Percentiles rank a stretch among this genome's conserved stretches.
phyloP scores from a whole-genome alignment of 2,888 invertebrate genomes.

The Osedax fenrisi region DNA sequence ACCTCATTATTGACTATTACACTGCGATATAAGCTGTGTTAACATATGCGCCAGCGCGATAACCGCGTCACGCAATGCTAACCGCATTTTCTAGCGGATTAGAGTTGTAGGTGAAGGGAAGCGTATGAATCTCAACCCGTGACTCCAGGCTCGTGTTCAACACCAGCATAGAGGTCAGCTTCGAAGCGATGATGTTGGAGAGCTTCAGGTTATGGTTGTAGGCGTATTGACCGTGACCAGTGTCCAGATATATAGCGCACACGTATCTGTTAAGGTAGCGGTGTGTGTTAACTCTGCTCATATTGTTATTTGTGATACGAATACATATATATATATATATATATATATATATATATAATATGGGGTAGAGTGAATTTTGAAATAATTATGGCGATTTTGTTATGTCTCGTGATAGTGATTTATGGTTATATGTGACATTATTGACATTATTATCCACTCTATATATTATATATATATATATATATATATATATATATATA shows the following conservation, averaged over 20 bases:
- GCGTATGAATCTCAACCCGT: too few relatives aligned
- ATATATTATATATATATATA: neutral
- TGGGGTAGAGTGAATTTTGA: too few relatives aligned
- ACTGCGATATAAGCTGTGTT: too few relatives aligned
- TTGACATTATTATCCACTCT: neutral
- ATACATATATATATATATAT: neutral
- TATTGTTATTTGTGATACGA: neutral
- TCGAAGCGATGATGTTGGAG: neutral
- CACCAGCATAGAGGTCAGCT: neutral
- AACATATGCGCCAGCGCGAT: too few relatives aligned
- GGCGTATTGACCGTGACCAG: neutral
- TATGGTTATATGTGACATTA: neutral
- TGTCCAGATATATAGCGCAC: neutral
- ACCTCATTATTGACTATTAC: too few relatives aligned
- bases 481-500: neutral
- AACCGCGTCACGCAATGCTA: too few relatives aligned
- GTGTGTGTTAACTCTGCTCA: too few relatives aligned
- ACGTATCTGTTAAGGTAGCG: too few relatives aligned
- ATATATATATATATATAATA: neutral
- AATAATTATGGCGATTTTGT: too few relatives aligned
- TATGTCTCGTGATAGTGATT: too few relatives aligned
- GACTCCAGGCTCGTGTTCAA: neutral
- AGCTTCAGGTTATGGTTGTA: neutral
- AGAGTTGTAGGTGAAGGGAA: too few relatives aligned
- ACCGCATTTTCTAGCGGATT: too few relatives aligned